Conservation (phyloP, 2,888 invertebrate genomes). For the Nineta flava region DNA sequence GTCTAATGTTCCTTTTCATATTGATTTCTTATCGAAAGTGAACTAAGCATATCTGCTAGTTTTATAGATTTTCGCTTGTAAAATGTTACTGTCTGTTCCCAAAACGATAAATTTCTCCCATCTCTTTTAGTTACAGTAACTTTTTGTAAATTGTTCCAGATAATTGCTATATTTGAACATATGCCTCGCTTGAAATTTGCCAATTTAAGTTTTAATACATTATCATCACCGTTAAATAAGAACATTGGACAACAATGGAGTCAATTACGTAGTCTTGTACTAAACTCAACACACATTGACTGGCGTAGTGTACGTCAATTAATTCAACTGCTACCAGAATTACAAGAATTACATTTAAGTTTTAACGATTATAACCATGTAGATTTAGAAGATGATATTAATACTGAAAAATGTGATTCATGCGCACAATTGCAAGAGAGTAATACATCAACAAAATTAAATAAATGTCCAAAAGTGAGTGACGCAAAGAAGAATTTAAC, state of each 20-base stretch:
- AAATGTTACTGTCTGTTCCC: not conserved
- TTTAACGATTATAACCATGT: constrained; percentile 75
- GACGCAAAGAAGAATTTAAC: constrained; percentile 19
- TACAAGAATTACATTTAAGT: constrained; percentile 86
- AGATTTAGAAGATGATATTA: constrained; percentile 37
- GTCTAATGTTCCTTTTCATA: too few relatives aligned
- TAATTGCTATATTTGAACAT: constrained; percentile 71
- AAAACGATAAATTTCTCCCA: not conserved
- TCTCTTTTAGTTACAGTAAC: constrained; percentile 9
- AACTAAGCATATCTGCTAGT: not conserved
- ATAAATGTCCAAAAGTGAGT: not conserved
- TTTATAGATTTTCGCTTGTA: not conserved
- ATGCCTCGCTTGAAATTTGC: constrained; percentile 83
- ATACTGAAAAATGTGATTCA: constrained; percentile 8
- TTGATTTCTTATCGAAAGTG: too few relatives aligned
- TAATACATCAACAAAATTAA: constrained; percentile 10
- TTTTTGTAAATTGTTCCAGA: constrained; percentile 28
- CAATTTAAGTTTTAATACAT: constrained; percentile 79
- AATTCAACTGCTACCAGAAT: constrained; percentile 55
- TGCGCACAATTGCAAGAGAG: not conserved
- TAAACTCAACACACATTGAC: constrained; percentile 75
- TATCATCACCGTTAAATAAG: constrained; percentile 49
- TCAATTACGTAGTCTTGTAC: constrained; percentile 58
- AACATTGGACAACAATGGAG: constrained; percentile 32
- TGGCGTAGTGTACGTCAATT: constrained; percentile 71